Evolutionary conservation across 2,797 vertebrate species (phyloP).

Genomic region (Picus viridis): DNA sequence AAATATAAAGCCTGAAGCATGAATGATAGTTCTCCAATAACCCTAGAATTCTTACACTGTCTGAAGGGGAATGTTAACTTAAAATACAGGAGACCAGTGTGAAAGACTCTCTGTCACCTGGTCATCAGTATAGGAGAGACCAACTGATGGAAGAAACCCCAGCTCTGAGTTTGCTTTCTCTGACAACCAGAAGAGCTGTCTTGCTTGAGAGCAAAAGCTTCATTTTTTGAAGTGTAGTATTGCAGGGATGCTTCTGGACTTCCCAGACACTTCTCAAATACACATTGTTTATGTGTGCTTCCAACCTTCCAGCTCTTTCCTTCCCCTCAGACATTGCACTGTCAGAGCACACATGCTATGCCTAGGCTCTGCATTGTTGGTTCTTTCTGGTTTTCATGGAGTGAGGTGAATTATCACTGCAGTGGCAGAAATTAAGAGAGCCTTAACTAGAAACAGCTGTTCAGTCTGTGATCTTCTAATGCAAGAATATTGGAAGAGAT

Average conservation of each 20-base stretch:
- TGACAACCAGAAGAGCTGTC: neutral
- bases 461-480: conserved; percentile 45
- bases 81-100: neutral
- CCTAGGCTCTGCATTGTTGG: neutral
- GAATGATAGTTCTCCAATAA: neutral
- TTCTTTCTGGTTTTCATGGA: neutral
- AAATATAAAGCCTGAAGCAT: neutral
- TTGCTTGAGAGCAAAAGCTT: neutral
- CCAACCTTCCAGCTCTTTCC: neutral
- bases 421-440: conserved; percentile 4
- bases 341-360: fast-evolving
- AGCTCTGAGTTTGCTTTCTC: neutral
- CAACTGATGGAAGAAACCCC: neutral
- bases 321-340: neutral
- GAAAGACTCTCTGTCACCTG: neutral
- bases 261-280: neutral
- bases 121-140: neutral
- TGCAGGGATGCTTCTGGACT: neutral
- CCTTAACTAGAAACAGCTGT: conserved; percentile 48
- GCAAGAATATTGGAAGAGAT: conserved; percentile 46
- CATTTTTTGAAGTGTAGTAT: neutral
- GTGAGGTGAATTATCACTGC: neutral
- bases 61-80: neutral
- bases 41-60: neutral
- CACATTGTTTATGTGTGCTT: neutral